Evolutionary conservation across 2,888 invertebrate genomes (phyloP), one percentile per base, ranked within the genome.

Genomic region (Hirtodrosophila alboralis): DNA sequence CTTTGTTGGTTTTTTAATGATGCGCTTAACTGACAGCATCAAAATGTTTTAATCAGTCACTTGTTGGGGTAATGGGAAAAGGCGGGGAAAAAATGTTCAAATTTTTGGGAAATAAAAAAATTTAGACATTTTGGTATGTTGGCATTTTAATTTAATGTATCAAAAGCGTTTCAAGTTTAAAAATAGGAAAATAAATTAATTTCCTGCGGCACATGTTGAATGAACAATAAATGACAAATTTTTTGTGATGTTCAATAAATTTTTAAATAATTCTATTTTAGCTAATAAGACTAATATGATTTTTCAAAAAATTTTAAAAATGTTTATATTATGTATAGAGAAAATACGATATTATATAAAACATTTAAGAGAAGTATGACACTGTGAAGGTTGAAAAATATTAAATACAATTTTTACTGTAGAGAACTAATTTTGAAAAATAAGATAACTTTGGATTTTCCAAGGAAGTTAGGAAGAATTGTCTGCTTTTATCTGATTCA

Each of bases 11-110:
- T 52, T 23, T 49, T 59, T 66, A 76, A 80, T 77, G 84, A 79
- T 74, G 60, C 58, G 68, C 65, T 65, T 44, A 72, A 62, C 74
- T 69, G 80, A 61, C 54, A 65, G 62, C 41, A 28, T 9, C 49
- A 23, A 72, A 75, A 57, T 54, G 47, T 40, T 58, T 70, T 76
- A 79, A 85, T 75, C 71, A 84, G 41, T 60, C 52, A 21, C 53
- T 45, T 57, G 53, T 56, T 43, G 28, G 16, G n/a, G 33, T 23
- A 9, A 9, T 12, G 16, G 14, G 3, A 18, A 33, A 26, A 14
- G 30, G 37, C 10, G 10, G n/a, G 1, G 2, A 2, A 36, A 10
- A 31, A 13, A n/a, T n/a, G n/a, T 13, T 26, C 7, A 10, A 7
- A n/a, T 9, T n/a, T 43, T 28, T 37, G 3, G 23, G 5, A 41